Conservation (phyloP, 2,113 vertebrate genomes). For the Lathamus discolor region DNA sequence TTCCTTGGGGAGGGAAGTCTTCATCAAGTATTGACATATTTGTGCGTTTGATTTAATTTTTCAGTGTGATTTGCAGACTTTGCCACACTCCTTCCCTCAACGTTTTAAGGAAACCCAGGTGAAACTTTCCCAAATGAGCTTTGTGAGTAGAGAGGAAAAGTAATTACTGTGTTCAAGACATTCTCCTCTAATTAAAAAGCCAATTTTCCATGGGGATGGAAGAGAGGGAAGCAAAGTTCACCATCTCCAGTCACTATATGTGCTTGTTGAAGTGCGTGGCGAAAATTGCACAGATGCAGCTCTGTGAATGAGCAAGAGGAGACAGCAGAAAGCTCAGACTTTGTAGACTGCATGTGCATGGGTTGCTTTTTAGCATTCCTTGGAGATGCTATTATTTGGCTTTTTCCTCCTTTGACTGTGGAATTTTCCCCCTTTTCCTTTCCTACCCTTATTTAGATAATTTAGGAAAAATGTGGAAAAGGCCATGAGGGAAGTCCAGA, state of each 20-base stretch:
- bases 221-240: background rate
- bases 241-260: background rate
- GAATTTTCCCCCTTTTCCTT: background rate
- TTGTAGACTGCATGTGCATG: background rate
- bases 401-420: background rate
- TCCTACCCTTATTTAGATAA: background rate
- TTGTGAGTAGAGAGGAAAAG: background rate
- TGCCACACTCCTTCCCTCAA: background rate
- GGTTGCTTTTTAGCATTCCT: background rate
- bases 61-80: background rate
- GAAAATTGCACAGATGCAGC: background rate
- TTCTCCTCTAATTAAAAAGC: slow-evolving; percentile 42
- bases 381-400: background rate
- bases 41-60: background rate
- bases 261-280: background rate
- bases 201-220: background rate
- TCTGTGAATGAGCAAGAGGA: background rate
- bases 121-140: slow-evolving; percentile 3
- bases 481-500: background rate
- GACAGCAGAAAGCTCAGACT: background rate
- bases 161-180: background rate
- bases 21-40: background rate
- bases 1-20: background rate
- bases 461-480: background rate
- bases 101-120: background rate